Base-by-base conservation (phyloP, 1,140 invertebrate genomes). In the Geopemphigus sp. region DNA sequence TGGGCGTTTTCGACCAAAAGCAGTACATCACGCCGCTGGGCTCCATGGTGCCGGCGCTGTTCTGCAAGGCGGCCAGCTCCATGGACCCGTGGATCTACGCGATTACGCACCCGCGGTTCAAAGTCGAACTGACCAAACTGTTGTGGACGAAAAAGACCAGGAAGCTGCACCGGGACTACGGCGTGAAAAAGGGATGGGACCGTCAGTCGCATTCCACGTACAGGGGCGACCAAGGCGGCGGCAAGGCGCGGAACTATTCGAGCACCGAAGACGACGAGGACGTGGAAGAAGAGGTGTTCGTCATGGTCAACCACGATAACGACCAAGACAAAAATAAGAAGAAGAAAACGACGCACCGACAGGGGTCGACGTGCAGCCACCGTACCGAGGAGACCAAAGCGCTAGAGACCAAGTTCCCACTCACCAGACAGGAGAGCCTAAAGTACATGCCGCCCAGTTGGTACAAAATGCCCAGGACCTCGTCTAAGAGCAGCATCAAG, bases 21-120 rank as follows among this genome's bases (percentile, higher is more conserved):
- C 83, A 90, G 39, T 83, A 89, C 8, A 88, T 94, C 17, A 89
- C 90, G 0, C 92, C 92, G 0, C 82, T 90, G 19, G 84, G 86
- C 1, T 92, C 91, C 0, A 92, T 93, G 91, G 86, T 93, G 17
- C 92, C 92, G 0, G 92, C 92, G 0, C 85, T 93, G 22, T 92
- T 92, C 84, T 91, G 91, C 84, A 94, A 94, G 84, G 88, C 88
- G 0, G 90, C 92, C 0, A 90, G 91, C 70, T 92, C 90, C 82
- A 87, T 93, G 53, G 91, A 94, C 85, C 92, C 92, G 2, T 93
- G 91, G 83, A 86, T 93, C 72, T 93, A 93, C 83, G 90, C 91
- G 3, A 87, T 91, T 64, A 90, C 89, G 0, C 91, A 93, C 86
- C 91, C 91, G 0, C 88, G 90, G 83, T 91, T 91, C 84, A 87